phyloP scores from a whole-genome alignment of 2,797 vertebrate species.

The Lateolabrax maculatus region DNA sequence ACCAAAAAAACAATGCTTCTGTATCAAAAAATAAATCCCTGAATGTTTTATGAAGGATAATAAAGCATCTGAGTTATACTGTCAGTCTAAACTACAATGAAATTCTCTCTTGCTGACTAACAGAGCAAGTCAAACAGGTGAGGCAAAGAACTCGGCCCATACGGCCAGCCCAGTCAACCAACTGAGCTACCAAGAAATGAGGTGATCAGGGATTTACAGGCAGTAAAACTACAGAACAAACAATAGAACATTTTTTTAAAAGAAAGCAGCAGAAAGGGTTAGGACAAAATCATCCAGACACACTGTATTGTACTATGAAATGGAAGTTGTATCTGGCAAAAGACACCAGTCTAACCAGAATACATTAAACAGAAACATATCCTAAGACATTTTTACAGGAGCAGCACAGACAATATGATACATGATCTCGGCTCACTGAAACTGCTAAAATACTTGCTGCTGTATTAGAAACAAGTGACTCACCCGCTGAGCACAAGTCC shows the following conservation, averaged over 20 bases:
- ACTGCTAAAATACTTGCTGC: constrained; percentile 5
- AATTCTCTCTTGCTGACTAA: constrained; percentile 74
- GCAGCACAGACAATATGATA: neutral
- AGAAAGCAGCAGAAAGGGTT: neutral
- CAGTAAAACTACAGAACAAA: neutral
- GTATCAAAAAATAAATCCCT: neutral
- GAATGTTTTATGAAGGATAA: constrained; percentile 16
- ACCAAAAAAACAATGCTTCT: neutral
- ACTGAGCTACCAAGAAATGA: constrained; percentile 23
- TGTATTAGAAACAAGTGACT: constrained; percentile 56
- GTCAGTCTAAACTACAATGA: constrained; percentile 58
- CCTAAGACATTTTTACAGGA: neutral
- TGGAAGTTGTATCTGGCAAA: neutral
- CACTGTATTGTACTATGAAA: neutral
- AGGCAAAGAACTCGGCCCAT: constrained; percentile 68
- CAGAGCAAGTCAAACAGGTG: constrained; percentile 85
- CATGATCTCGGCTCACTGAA: neutral
- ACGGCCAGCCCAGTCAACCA: constrained; percentile 3
- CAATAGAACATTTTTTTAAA: neutral
- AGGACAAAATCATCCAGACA: too few species aligned
- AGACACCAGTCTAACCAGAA: constrained; percentile 1
- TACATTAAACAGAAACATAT: neutral
- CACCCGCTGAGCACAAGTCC: constrained; percentile 71
- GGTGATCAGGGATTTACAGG: neutral
- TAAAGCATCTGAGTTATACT: constrained; percentile 33